Base-by-base conservation (phyloP, 2,113 vertebrate species). In the Phaethornis superciliosus region DNA sequence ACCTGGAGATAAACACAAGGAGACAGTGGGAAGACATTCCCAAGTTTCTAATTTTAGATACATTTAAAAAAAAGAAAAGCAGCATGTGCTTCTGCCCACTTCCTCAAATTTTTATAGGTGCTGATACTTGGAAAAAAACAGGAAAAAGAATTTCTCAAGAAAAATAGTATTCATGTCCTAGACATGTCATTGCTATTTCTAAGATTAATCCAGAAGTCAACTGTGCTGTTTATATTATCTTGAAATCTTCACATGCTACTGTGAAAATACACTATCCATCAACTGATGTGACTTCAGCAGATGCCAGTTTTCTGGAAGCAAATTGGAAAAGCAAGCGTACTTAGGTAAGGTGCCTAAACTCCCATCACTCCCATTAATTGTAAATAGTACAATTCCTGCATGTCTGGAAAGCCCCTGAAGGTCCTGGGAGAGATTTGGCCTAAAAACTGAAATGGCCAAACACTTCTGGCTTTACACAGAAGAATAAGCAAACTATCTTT, bases 401-500 rank as follows among this genome's bases (percentile, higher is more conserved):
- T 51, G 80, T 70, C 68, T 4, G 21, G 90, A 81, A 85, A 94
- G 67, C 30, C 82, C 28, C 63, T 78, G 42, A 62, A 46, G 74
- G 81, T 89, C 85, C 86, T 95, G 82, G 85, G 71, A 93, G 81
- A 93, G 49, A 81, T 51, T 0, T 84, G 81, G 85, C 86, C 82
- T 60, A 87, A 84, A 78, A 92, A 94, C 8, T 70, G 72, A 94
- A 56, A 67, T 60, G 86, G n/a, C n/a, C n/a, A n/a, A n/a, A n/a
- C n/a, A n/a, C n/a, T n/a, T n/a, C n/a, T n/a, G n/a, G n/a, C n/a
- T n/a, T 72, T 59, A 70, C 65, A 80, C 15, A 33, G 83, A 91
- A 92, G 63, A 93, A 93, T 81, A 96, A 95, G 86, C 68, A 94
- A 95, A 84, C 82, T 96, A 77, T 92, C 95, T 94, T 95, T 96